Percentiles rank a stretch among this genome's conserved stretches.
These are phyloP conservation scores for Nectonema munidae DNA, from an alignment of 2,888 invertebrate species.

Conservation along the genomic window DNA sequence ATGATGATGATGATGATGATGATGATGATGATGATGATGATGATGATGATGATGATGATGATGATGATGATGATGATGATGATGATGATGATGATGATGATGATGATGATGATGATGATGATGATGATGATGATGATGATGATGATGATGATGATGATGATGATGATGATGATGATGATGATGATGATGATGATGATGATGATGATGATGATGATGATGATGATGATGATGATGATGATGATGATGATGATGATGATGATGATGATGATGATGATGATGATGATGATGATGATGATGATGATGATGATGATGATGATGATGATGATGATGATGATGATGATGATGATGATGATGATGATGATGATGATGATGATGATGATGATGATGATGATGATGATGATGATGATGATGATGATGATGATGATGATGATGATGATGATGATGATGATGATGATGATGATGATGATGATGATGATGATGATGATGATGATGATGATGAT, in stretches of 20 bases:
- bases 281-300: conserved; percentile 13
- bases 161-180: conserved; percentile 14
- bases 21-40: conserved; percentile 14
- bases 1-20: conserved; percentile 14
- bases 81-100: conserved; percentile 11
- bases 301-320: conserved; percentile 14
- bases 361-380: conserved; percentile 12
- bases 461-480: conserved; percentile 14
- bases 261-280: conserved; percentile 12
- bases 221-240: conserved; percentile 14
- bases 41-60: conserved; percentile 14
- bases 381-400: conserved; percentile 14
- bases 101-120: conserved; percentile 14
- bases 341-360: conserved; percentile 14
- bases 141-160: conserved; percentile 12
- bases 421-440: conserved; percentile 13
- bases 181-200: conserved; percentile 14
- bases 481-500: conserved; percentile 14
- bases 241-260: conserved; percentile 11
- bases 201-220: conserved; percentile 14
- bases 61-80: conserved; percentile 12
- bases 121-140: conserved; percentile 13
- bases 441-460: conserved; percentile 13
- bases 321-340: conserved; percentile 14
- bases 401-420: conserved; percentile 14